Evolutionary conservation across 1,140 invertebrate genomes (phyloP).

Genomic region (Parasteatoda tepidariorum): DNA sequence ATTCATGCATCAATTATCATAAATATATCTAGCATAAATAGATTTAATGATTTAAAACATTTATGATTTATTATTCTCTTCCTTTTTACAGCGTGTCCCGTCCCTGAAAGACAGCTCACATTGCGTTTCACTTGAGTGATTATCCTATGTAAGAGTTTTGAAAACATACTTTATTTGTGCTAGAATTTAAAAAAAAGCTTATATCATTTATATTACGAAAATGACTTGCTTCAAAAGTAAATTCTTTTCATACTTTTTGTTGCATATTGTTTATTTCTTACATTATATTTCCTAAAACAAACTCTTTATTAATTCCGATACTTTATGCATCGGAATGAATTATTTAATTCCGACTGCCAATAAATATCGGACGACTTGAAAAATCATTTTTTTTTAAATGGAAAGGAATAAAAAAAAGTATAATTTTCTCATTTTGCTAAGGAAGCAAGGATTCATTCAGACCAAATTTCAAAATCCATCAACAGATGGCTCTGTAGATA

Average conservation of each 20-base stretch:
- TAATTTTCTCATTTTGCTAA: no score
- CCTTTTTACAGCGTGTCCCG: slow-evolving; percentile 39
- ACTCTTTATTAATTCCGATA: not conserved
- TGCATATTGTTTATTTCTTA: not conserved
- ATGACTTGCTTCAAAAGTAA: not conserved
- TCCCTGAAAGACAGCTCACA: slow-evolving; percentile 59
- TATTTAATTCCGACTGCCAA: no score
- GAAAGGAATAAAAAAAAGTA: no score
- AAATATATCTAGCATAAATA: not conserved
- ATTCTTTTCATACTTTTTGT: not conserved
- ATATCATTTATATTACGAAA: not conserved
- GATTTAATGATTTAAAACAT: not conserved
- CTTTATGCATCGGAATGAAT: not conserved
- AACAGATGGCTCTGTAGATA: no score
- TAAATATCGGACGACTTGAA: no score
- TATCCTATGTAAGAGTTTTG: slow-evolving; percentile 58
- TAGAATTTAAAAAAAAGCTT: no score
- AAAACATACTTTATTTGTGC: no score
- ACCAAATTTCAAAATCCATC: no score
- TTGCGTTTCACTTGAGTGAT: slow-evolving; percentile 52
- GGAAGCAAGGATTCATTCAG: no score
- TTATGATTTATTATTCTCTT: not conserved
- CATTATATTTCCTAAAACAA: not conserved
- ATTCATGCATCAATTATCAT: not conserved
- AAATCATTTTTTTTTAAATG: no score